Evolutionary conservation across 2,113 vertebrate species (phyloP), one percentile per base, ranked within the genome.

Genomic region (Pao palembangensis): DNA sequence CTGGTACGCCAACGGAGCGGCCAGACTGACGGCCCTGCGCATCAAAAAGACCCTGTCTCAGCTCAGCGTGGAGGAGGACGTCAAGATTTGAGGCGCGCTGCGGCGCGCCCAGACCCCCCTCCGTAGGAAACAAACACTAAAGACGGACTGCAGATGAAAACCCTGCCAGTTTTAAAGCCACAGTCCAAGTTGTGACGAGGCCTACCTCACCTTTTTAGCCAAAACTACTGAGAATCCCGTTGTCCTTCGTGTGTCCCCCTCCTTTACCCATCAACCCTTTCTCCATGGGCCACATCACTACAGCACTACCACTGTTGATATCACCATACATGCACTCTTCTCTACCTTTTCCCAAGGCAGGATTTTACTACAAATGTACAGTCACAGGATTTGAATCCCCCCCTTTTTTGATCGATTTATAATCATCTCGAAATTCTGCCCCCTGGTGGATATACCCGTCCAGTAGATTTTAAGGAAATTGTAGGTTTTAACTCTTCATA

Each of bases 11-110:
- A 99, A 98, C 0, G 96, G 96, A 0, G 96, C 97, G 0, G 97
- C 97, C 21, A 84, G 96, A 0, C 91, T 98, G 56, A 99, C 96
- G 0, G 97, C 97, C 1, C 92, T 99, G 71, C 95, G 97, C 90
- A 98, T 99, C 54, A 99, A 99, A 93, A 99, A 98, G 87, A 98
- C 96, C 5, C 92, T 98, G 12, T 98, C 97, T 0, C 97, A 99
- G 90, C 95, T 99, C 88, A 97, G 96, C 0, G 89, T 98, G 83
- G 94, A 96, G 87, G 97, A 99, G 81, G 97, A 99, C 31, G 90
- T 98, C 75, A 99, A 99, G 87, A 96, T 99, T 81, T 91, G 88
- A 91, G 72, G 5, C 44, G 13, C 43, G 12, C 61, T 91, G 88
- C 91, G 72, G 5, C 44, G 13, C 43, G 12, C 61, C 59, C 56